Evolutionary conservation across 2,797 vertebrate genomes (phyloP).

Genomic region (Dermochelys coriacea): DNA sequence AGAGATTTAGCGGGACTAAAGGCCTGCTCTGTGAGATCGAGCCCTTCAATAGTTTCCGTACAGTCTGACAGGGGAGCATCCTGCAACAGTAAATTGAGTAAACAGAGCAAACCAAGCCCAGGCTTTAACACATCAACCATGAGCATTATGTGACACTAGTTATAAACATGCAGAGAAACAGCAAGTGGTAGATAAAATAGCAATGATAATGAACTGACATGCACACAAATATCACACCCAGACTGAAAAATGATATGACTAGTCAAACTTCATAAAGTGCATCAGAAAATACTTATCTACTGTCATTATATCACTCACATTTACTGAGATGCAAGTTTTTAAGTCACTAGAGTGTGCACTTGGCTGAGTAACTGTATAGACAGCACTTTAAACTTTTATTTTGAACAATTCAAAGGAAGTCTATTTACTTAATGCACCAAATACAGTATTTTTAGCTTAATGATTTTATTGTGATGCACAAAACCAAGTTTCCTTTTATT

Average conservation of each 20-base stretch:
- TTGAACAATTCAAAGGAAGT: neutral
- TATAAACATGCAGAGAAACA: slow-evolving; percentile 78
- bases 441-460: slow-evolving; percentile 5
- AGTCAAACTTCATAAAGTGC: slow-evolving; percentile 40
- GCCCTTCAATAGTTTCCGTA: slow-evolving; percentile 99
- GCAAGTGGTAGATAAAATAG: slow-evolving; percentile 62
- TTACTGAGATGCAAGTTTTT: neutral
- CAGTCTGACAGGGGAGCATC: slow-evolving; percentile 99
- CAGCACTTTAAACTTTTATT: slow-evolving; percentile 37
- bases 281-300: slow-evolving; percentile 3
- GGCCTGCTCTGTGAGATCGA: slow-evolving; percentile 96
- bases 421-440: slow-evolving; percentile 5
- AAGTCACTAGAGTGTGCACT: neutral
- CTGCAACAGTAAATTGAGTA: slow-evolving; percentile 97
- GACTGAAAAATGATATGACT: slow-evolving; percentile 33
- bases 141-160: slow-evolving; percentile 53
- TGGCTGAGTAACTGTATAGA: neutral
- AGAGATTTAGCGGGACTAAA: slow-evolving; percentile 95
- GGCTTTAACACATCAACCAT: slow-evolving; percentile 73
- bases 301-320: slow-evolving; percentile 25
- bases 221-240: slow-evolving; percentile 75
- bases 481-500: neutral
- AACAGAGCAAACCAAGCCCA: slow-evolving; percentile 88
- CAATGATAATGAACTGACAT: slow-evolving; percentile 74
- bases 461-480: neutral